A percentile compares a stretch with the other conserved stretches of the same genome.
These are phyloP conservation scores for Mungos mungo DNA, from an alignment of 2,113 vertebrate genomes.

Conservation along the genomic window DNA sequence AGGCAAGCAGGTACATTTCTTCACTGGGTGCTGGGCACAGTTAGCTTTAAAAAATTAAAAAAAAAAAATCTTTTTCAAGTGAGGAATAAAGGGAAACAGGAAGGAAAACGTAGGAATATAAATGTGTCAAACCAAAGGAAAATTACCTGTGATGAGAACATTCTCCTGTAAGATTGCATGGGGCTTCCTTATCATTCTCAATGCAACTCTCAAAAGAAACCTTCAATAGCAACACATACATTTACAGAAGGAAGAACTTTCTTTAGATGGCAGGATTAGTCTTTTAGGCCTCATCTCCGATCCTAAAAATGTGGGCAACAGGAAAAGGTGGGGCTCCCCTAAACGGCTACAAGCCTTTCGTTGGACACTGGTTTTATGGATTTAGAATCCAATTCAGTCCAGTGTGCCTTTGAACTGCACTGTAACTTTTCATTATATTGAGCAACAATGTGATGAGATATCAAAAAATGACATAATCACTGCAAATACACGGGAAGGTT, in stretches of 20 bases:
- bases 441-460: neutral
- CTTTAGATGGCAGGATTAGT: neutral
- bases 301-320: neutral
- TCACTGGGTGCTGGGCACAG: neutral
- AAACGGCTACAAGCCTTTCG: neutral
- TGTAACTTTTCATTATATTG: slow-evolving; percentile 2
- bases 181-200: neutral
- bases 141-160: neutral
- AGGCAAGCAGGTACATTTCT: neutral
- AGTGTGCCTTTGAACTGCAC: neutral
- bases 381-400: slow-evolving; percentile 21
- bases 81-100: neutral
- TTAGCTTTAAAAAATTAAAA: neutral
- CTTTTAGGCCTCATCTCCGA: neutral
- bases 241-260: neutral
- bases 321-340: neutral
- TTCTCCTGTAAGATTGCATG: neutral
- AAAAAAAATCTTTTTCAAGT: neutral
- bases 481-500: neutral
- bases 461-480: neutral
- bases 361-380: neutral
- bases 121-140: neutral
- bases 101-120: neutral
- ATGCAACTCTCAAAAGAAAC: neutral
- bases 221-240: neutral